Percentiles rank a stretch among this genome's conserved stretches.
phyloP scores from a whole-genome alignment of 2,888 invertebrate species.

The Proisotoma minuta region DNA sequence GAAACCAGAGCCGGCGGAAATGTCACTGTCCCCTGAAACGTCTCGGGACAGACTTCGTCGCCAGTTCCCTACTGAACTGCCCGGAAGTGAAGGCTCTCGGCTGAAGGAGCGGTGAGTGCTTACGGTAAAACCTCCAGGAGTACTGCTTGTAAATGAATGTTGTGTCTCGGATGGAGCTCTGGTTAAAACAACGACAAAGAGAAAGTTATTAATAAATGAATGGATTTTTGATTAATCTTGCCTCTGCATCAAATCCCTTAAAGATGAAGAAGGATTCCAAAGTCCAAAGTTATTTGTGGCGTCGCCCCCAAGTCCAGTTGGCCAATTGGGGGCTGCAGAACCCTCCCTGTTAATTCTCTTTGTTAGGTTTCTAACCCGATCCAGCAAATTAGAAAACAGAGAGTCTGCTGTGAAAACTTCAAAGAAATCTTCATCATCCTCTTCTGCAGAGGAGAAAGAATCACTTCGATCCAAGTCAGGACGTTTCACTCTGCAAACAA shows the following conservation, averaged over 20 bases:
- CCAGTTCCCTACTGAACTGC: constrained; percentile 53
- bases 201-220: background rate
- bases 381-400: constrained; percentile 62
- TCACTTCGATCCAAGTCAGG: constrained; percentile 64
- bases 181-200: background rate
- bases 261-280: constrained; percentile 30
- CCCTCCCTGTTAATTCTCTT: constrained; percentile 80
- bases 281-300: constrained; percentile 38
- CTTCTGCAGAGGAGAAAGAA: constrained; percentile 75
- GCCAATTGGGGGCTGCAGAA: constrained; percentile 57
- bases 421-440: constrained; percentile 83
- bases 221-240: background rate
- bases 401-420: constrained; percentile 87
- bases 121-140: constrained; percentile 12
- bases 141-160: constrained; percentile 23
- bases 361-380: constrained; percentile 71
- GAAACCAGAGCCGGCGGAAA: constrained; percentile 55
- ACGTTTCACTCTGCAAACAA: constrained; percentile 7
- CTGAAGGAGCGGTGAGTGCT: constrained; percentile 43
- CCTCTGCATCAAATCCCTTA: constrained; percentile 43
- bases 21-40: constrained; percentile 64
- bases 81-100: constrained; percentile 52
- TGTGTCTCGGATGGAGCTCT: constrained; percentile 42
- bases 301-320: constrained; percentile 53
- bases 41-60: constrained; percentile 63